These are phyloP conservation scores for Ectropis grisescens DNA, from an alignment of 1,140 invertebrate genomes.

Conservation along the genomic window DNA sequence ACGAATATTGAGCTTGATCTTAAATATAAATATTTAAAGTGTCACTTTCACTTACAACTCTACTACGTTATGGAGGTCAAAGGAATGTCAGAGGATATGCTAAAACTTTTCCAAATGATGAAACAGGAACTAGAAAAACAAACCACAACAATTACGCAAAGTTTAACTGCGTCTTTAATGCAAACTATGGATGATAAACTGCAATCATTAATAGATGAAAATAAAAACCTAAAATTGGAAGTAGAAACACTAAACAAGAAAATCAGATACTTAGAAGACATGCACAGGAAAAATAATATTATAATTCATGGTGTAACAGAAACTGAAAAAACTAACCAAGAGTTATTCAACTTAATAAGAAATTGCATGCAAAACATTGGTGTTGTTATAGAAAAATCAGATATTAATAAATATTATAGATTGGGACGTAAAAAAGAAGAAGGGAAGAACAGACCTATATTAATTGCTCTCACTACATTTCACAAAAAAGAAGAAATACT, in stretches of 20 bases:
- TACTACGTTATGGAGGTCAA: too few relatives aligned
- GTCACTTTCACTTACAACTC: too few relatives aligned
- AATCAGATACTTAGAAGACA: slow-evolving; percentile 4
- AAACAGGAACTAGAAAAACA: too few relatives aligned
- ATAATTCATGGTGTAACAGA: slow-evolving; percentile 8
- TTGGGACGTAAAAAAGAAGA: not conserved
- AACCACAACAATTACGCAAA: too few relatives aligned
- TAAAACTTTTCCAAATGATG: too few relatives aligned
- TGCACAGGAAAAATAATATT: slow-evolving; percentile 5
- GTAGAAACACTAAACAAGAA: slow-evolving; percentile 5
- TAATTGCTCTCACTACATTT: slow-evolving; percentile 1
- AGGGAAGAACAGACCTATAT: slow-evolving; percentile 7
- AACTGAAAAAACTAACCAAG: slow-evolving; percentile 1
- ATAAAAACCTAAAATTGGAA: slow-evolving; percentile 5
- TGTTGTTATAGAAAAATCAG: slow-evolving; percentile 2
- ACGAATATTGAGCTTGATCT: too few relatives aligned
- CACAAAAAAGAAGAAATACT: slow-evolving; percentile 5
- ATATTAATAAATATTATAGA: slow-evolving; percentile 6
- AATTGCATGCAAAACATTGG: not conserved
- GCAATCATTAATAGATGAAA: slow-evolving; percentile 6
- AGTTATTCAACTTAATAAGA: not conserved
- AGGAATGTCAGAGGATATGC: too few relatives aligned
- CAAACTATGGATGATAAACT: slow-evolving; percentile 4
- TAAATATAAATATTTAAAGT: too few relatives aligned
- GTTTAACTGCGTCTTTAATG: not conserved